Evolutionary conservation across 2,113 vertebrate genomes (phyloP), one percentile per base, ranked within the genome.

Genomic region (Pelusios castaneus): DNA sequence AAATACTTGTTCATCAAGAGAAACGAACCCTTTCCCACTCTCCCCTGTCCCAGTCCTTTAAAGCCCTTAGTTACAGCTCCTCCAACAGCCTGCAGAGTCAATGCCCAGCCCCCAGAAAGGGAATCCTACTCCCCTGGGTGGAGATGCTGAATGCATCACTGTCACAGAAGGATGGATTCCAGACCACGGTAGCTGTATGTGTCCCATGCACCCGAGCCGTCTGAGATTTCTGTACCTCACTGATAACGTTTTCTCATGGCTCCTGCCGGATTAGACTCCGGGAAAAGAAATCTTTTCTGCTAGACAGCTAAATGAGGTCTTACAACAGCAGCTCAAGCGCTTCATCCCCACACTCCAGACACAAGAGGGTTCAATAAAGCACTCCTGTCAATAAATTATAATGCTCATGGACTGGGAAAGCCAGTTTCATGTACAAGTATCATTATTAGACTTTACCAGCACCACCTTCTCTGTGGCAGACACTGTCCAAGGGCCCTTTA

Each of bases 281-380:
- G 89, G 96, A 95, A n/a, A 96, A 96, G 97, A 97, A 98, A 98
- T 98, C 95, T 98, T 96, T 81, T 81, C 96, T 94, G 86, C 97
- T 97, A 97, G 97, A 97, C 92, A 96, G 95, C 97, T 97, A 97
- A 98, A 98, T 63, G 96, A 98, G 97, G 97, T 97, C 97, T 98
- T 96, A 91, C 49, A 97, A 96, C 94, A 96, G 84, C 91, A 96
- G 80, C 82, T 93, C 75, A 85, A 82, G 67, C 94, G 79, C n/a
- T 86, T 93, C 76, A 90, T 82, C 76, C 87, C 85, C 79, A 88
- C 1, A 1, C 78, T 97, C 96, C 52, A 97, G 84, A 94, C 91
- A 92, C 80, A 81, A 95, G 82, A 96, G 94, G 89, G 83, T 97
- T 97, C 97, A 84, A 54, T 89, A 95, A 95, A 89, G 79, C 87